phyloP scores from a whole-genome alignment of 2,888 invertebrate species.

The Cremastinae sp. region DNA sequence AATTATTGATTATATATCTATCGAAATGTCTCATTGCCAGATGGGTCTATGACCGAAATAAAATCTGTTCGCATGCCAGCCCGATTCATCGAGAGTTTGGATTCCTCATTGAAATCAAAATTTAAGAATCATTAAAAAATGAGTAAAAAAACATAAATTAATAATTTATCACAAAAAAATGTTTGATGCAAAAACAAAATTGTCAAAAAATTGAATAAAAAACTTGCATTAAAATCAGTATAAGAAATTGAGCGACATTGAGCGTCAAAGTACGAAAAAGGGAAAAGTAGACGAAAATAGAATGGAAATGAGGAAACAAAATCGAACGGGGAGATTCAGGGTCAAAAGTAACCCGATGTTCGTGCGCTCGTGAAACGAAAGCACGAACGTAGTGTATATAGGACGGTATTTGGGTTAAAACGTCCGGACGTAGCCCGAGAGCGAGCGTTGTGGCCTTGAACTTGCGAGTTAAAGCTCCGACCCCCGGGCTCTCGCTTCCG shows the following conservation, averaged over 20 bases:
- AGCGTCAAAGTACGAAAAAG: no score
- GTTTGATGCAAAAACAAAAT: not conserved
- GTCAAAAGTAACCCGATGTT: not conserved
- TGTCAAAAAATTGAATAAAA: not conserved
- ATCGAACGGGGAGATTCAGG: not conserved
- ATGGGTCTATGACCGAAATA: no score
- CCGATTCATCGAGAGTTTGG: no score
- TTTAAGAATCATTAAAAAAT: not conserved
- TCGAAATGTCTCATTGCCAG: not conserved
- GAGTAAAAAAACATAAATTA: not conserved
- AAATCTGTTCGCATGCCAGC: no score
- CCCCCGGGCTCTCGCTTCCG: conserved; percentile 35
- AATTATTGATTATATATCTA: conserved; percentile 2
- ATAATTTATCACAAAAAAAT: not conserved
- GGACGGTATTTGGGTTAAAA: conserved; percentile 73
- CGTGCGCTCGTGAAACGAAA: not conserved
- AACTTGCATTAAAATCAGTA: not conserved
- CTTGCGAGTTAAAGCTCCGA: conserved; percentile 67
- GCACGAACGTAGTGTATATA: conserved; percentile 50
- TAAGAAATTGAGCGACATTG: no score
- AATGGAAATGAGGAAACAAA: not conserved
- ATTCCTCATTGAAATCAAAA: no score
- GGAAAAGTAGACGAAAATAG: no score
- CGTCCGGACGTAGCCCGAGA: conserved; percentile 73
- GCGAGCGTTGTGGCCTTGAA: conserved; percentile 73